Evolutionary conservation across 2,888 invertebrate species (phyloP).

Genomic region (Teleiodes luculella): DNA sequence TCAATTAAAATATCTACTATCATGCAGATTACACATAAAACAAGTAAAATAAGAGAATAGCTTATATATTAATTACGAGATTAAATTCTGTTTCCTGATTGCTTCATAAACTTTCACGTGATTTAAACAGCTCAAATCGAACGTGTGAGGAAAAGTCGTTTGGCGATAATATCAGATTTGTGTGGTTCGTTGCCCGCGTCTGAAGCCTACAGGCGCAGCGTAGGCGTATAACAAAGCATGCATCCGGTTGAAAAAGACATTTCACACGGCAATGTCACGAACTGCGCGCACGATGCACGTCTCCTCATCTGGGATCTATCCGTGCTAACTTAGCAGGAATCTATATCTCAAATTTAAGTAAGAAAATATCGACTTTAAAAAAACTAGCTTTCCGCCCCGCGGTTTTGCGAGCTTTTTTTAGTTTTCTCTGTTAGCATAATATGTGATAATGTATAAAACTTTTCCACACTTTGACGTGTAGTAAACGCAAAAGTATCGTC

Average conservation of each 20-base stretch:
- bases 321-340: background rate
- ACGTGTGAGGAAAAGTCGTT: constrained; percentile 1
- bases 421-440: too few relatives aligned
- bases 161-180: constrained; percentile 2
- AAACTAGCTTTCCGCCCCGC: too few relatives aligned
- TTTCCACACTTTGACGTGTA: too few relatives aligned
- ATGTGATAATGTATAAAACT: too few relatives aligned
- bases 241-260: constrained; percentile 16
- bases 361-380: too few relatives aligned
- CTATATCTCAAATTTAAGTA: too few relatives aligned
- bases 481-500: too few relatives aligned
- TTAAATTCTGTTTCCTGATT: background rate
- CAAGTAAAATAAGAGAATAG: too few relatives aligned
- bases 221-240: background rate
- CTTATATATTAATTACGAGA: too few relatives aligned
- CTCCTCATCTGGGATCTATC: background rate
- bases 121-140: background rate
- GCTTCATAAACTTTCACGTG: background rate
- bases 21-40: background rate
- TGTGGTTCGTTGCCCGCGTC: background rate
- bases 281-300: constrained; percentile 1
- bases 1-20: background rate
- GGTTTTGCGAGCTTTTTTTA: too few relatives aligned
- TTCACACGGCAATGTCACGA: constrained; percentile 17
- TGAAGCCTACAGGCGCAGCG: constrained; percentile 5